These are phyloP conservation scores for Callinectes sapidus DNA, from an alignment of 2,888 invertebrate species.

Conservation along the genomic window DNA sequence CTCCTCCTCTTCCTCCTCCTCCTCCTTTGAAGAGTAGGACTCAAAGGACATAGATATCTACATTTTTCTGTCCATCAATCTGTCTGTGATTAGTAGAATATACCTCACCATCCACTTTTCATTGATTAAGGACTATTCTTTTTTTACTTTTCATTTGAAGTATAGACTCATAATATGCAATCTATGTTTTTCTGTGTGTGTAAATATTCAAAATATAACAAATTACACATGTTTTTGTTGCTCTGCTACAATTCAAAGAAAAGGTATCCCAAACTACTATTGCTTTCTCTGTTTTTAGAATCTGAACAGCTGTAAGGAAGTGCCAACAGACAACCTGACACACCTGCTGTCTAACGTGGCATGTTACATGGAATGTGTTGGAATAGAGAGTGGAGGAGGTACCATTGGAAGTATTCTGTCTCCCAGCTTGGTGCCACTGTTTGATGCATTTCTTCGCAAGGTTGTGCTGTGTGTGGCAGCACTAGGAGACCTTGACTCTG, in stretches of 20 bases:
- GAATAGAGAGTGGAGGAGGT: constrained; percentile 85
- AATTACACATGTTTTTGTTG: neutral
- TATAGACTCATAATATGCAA: neutral
- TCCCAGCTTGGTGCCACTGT: constrained; percentile 85
- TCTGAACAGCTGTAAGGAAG: constrained; percentile 85
- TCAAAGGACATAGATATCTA: too few species aligned
- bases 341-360: constrained; percentile 93
- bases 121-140: neutral
- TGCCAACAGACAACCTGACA: constrained; percentile 84
- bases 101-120: neutral
- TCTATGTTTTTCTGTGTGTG: neutral
- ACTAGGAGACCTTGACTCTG: constrained; percentile 72
- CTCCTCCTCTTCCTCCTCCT: neutral
- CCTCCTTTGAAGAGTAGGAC: neutral
- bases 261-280: neutral
- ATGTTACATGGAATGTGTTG: constrained; percentile 93
- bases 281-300: constrained; percentile 77
- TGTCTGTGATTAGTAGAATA: neutral
- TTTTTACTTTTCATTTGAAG: neutral
- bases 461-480: constrained; percentile 76
- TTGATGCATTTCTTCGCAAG: constrained; percentile 90
- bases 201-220: neutral
- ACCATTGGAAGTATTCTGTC: constrained; percentile 80
- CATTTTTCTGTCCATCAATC: too few species aligned
- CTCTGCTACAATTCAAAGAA: neutral